These are phyloP conservation scores for Andrena trimmerana DNA, from an alignment of 2,888 invertebrate genomes.

Conservation along the genomic window DNA sequence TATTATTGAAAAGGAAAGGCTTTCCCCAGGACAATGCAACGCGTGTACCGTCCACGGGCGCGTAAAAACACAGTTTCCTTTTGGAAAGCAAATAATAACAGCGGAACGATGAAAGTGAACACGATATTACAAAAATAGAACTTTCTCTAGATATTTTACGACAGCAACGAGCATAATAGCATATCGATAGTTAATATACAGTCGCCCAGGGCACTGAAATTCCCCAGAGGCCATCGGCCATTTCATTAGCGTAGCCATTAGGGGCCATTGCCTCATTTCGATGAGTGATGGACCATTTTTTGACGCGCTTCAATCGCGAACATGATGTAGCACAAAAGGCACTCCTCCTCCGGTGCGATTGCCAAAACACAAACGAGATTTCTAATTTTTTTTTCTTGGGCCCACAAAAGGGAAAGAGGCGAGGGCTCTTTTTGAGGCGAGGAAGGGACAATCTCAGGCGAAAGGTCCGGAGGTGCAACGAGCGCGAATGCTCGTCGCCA, in stretches of 20 bases:
- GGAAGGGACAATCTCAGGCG: neutral
- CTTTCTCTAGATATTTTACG: slow-evolving; percentile 48
- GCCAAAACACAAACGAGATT: neutral
- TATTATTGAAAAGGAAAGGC: slow-evolving; percentile 17
- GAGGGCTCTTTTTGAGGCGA: neutral
- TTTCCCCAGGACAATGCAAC: slow-evolving; percentile 30
- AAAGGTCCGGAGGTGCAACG: neutral
- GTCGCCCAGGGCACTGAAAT: slow-evolving; percentile 20
- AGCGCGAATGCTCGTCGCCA: neutral
- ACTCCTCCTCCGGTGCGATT: neutral
- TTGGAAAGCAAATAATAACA: slow-evolving; percentile 59
- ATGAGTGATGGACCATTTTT: slow-evolving; percentile 23
- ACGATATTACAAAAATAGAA: slow-evolving; percentile 33
- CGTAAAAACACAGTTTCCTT: slow-evolving; percentile 48
- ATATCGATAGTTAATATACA: slow-evolving; percentile 19
- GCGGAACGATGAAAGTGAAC: slow-evolving; percentile 51
- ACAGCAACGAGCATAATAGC: neutral
- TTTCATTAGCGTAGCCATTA: slow-evolving; percentile 29
- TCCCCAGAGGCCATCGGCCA: neutral
- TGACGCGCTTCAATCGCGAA: neutral
- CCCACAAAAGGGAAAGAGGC: neutral
- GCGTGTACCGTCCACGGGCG: neutral
- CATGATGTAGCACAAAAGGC: neutral
- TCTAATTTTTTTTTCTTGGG: neutral
- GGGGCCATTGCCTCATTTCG: slow-evolving; percentile 41